Evolutionary conservation across 2,797 vertebrate genomes (phyloP).

Genomic region (Cyclura pinguis): DNA sequence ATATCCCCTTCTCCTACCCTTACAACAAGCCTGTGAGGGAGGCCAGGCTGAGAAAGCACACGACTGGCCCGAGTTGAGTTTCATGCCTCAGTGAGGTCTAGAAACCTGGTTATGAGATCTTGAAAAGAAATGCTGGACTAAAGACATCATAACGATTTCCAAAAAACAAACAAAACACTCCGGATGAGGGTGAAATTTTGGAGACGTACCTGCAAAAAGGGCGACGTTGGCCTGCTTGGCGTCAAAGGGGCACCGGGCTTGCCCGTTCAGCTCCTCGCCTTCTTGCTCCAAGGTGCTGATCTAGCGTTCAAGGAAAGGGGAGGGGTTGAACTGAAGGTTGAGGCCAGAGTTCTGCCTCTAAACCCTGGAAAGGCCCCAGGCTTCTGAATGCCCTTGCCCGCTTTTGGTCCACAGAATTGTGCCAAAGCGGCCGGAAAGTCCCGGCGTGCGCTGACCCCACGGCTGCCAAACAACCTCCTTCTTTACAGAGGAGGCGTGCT

Average conservation of each 20-base stretch:
- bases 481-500: background rate
- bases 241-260: constrained; percentile 94
- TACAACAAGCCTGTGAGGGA: no score
- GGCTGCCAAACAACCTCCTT: background rate
- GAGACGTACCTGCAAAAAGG: constrained; percentile 87
- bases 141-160: no score
- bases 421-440: accelerated
- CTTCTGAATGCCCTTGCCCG: accelerated
- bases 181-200: accelerated
- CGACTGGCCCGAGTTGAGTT: no score
- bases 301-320: constrained; percentile 68
- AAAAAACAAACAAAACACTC: background rate
- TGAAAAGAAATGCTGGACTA: no score
- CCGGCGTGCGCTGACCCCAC: no score
- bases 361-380: accelerated
- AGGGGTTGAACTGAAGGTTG: background rate
- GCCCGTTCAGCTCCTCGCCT: constrained; percentile 92
- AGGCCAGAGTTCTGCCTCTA: background rate
- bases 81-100: no score
- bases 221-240: constrained; percentile 92
- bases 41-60: no score
- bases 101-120: no score
- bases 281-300: constrained; percentile 89
- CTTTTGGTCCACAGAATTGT: background rate
- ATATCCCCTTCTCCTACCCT: no score